Base-by-base conservation (phyloP, 1,140 invertebrate species). In the Yoshiicerus persimilis region DNA sequence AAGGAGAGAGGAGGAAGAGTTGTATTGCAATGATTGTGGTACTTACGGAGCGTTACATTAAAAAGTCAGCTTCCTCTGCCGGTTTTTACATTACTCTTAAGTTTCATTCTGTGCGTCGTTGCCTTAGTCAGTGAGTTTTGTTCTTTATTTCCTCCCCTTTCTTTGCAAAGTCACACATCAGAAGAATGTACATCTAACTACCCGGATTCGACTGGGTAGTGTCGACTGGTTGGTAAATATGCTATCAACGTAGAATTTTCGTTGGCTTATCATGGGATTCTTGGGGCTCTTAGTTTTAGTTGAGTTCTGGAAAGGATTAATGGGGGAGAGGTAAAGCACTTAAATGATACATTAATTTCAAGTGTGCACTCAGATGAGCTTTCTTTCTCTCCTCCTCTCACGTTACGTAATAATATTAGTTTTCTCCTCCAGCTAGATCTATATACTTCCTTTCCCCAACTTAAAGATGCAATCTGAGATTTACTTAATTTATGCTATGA, bases 301-400 rank as follows among this genome's bases (percentile, higher is more conserved):
- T 77, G 20, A 77, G 27, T 77, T 77, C 32, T 80, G 75, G 32
- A n/a, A 38, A 80, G 32, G 75, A 36, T 36, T 80, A 36, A 80
- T 36, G 32, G 75, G 75, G 75, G 75, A 80, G 75, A 80, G 75
- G 75, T 80, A 80, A 80, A 80, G 75, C 34, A 80, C 75, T 80
- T 80, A 80, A 80, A 80, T 80, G 75, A 80, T 80, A 38, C 75
- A 80, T 80, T 80, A 80, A 80, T 80, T 80, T 80, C 75, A 36
- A 80, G 75, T 80, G 75, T 80, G 32, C 75, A 38, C 75, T 70
- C 66, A 30, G 66, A 70, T 70, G 66, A 30, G 66, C 10, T 70
- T 70, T 70, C 25, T 30, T 70, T 38, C 34, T 80, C 30, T n/a
- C 5, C 32, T 23, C 32, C 75, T 36, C 34, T n/a, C 34, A 20